These are phyloP conservation scores for Drosophila buzzatii DNA, from an alignment of 2,888 invertebrate genomes.

Conservation along the genomic window DNA sequence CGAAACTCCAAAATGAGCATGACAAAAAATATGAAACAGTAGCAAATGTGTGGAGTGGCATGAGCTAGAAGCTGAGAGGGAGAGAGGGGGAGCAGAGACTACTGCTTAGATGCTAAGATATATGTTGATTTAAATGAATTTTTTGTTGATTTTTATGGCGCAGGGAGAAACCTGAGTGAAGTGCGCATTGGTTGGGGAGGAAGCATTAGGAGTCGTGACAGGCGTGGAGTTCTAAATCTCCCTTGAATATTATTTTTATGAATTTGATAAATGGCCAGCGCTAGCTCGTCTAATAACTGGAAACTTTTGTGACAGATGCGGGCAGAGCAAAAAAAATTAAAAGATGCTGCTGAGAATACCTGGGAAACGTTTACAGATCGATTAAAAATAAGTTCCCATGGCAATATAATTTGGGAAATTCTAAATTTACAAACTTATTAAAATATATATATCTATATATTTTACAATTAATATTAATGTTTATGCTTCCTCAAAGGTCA, in stretches of 20 bases:
- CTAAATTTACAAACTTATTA: too few species aligned
- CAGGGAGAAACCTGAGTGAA: constrained; percentile 51
- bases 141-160: constrained; percentile 77
- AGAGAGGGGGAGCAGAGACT: not conserved
- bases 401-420: not conserved
- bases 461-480: not conserved
- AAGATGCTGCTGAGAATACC: constrained; percentile 17
- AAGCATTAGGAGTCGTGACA: constrained; percentile 60
- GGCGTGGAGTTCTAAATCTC: constrained; percentile 31
- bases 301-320: constrained; percentile 59
- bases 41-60: constrained; percentile 62
- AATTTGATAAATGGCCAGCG: constrained; percentile 72
- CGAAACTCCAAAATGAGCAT: constrained; percentile 52
- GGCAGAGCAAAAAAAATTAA: constrained; percentile 3
- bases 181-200: constrained; percentile 53
- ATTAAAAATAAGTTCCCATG: constrained; percentile 34
- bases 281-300: constrained; percentile 67
- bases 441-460: not conserved
- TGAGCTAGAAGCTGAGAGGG: not conserved
- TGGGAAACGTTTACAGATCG: constrained; percentile 42
- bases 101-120: constrained; percentile 57
- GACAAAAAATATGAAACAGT: constrained; percentile 73
- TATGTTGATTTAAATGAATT: constrained; percentile 79
- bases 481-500: not conserved
- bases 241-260: constrained; percentile 67